phyloP scores from a whole-genome alignment of 2,888 invertebrate genomes.

The Andricus quercusramuli region DNA sequence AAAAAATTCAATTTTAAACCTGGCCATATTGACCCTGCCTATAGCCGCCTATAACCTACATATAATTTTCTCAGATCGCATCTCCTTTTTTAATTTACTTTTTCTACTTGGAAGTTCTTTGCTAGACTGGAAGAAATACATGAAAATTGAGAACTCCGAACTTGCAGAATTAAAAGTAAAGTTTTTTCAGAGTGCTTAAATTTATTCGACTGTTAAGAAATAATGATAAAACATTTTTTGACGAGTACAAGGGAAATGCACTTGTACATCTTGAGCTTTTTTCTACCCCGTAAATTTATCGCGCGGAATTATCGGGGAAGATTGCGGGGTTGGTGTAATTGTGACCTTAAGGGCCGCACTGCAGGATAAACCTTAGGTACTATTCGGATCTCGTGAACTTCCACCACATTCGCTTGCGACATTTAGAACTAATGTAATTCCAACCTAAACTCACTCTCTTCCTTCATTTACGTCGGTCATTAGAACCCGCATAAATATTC shows the following conservation, averaged over 20 bases:
- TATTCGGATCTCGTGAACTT: slow-evolving; percentile 23
- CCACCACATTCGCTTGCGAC: slow-evolving; percentile 30
- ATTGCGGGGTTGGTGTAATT: slow-evolving; percentile 24
- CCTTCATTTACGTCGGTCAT: slow-evolving; percentile 20
- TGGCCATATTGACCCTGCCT: neutral
- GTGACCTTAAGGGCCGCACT: slow-evolving; percentile 35
- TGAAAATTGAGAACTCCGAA: slow-evolving; percentile 22
- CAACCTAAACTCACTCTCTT: slow-evolving; percentile 22
- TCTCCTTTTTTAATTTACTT: neutral
- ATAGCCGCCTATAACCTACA: neutral
- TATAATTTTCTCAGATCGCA: neutral
- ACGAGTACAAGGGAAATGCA: neutral
- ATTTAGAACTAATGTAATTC: slow-evolving; percentile 34
- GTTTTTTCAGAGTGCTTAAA: slow-evolving; percentile 3
- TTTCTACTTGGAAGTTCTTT: slow-evolving; percentile 7
- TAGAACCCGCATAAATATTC: neutral
- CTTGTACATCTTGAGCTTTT: slow-evolving; percentile 9
- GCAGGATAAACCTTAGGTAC: slow-evolving; percentile 27
- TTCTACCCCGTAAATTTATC: slow-evolving; percentile 24
- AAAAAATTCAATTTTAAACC: neutral
- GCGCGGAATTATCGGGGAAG: slow-evolving; percentile 14
- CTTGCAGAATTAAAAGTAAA: slow-evolving; percentile 27
- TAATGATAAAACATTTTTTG: slow-evolving; percentile 35
- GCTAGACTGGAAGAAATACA: neutral
- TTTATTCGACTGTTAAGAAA: slow-evolving; percentile 26